phyloP scores from a whole-genome alignment of 2,113 vertebrate species.

The Datnioides undecimradiatus region DNA sequence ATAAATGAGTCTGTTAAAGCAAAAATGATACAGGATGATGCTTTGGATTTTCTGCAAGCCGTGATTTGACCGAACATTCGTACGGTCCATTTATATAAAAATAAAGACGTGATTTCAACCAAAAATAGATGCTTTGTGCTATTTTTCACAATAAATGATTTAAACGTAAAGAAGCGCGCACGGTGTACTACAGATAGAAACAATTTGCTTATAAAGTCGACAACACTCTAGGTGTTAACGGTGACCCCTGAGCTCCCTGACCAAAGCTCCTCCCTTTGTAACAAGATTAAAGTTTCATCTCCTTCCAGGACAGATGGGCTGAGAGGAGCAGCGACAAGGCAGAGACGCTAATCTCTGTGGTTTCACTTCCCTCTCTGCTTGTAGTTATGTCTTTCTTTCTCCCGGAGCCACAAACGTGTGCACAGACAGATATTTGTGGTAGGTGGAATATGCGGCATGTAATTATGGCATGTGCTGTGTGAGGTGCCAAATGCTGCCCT shows the following conservation, averaged over 20 bases:
- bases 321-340: conserved; percentile 19
- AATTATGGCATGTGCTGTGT: background rate
- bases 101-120: conserved; percentile 13
- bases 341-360: conserved; percentile 40
- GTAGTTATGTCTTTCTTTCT: background rate
- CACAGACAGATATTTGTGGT: background rate
- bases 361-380: conserved; percentile 26
- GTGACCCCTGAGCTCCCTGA: conserved; percentile 11
- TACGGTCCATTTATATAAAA: conserved; percentile 5
- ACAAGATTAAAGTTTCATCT: conserved; percentile 78
- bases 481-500: background rate
- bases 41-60: background rate
- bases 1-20: background rate
- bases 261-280: conserved; percentile 44
- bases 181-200: background rate
- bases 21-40: background rate
- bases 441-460: background rate
- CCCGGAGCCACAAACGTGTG: conserved; percentile 4
- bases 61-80: background rate
- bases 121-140: background rate
- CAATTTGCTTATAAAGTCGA: background rate
- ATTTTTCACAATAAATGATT: background rate
- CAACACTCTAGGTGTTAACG: background rate
- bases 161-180: background rate
- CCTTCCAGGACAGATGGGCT: conserved; percentile 60